These are phyloP conservation scores for Auanema sp. DNA, from an alignment of 2,888 invertebrate genomes.

Conservation along the genomic window DNA sequence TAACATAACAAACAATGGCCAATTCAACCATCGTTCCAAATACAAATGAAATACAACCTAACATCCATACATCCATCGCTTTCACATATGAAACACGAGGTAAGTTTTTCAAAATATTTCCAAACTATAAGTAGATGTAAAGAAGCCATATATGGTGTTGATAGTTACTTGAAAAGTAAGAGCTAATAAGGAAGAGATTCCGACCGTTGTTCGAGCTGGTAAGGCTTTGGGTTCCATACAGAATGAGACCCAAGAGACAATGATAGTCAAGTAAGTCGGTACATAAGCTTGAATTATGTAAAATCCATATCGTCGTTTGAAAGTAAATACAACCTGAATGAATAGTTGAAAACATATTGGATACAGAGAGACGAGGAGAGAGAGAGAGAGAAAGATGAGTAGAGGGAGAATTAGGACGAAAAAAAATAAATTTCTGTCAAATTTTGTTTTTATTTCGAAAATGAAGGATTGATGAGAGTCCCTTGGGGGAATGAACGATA, in stretches of 20 bases:
- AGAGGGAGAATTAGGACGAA: conserved; percentile 5
- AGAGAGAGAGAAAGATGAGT: conserved; percentile 6
- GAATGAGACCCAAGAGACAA: conserved; percentile 63
- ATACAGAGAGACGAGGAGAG: conserved; percentile 20
- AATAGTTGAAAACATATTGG: too few species aligned
- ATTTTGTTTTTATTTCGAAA: not conserved
- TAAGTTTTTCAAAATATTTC: conserved; percentile 63
- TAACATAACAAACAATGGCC: conserved; percentile 64
- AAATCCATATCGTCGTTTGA: conserved; percentile 64
- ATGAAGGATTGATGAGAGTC: not conserved
- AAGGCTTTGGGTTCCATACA: conserved; percentile 64
- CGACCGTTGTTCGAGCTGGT: conserved; percentile 63
- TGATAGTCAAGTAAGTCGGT: conserved; percentile 61
- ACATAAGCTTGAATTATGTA: conserved; percentile 64
- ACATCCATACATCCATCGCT: conserved; percentile 64
- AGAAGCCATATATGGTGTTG: not conserved
- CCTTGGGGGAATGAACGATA: too few species aligned
- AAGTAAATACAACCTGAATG: conserved; percentile 60
- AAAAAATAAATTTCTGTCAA: not conserved
- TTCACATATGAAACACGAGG: conserved; percentile 63
- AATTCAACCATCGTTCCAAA: conserved; percentile 64
- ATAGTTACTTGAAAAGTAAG: conserved; percentile 55
- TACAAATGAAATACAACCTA: conserved; percentile 63
- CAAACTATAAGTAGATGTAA: conserved; percentile 45
- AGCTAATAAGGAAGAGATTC: conserved; percentile 62